Evolutionary conservation across 2,797 vertebrate species (phyloP), one percentile per base, ranked within the genome.

Genomic region (Spinus pinus): DNA sequence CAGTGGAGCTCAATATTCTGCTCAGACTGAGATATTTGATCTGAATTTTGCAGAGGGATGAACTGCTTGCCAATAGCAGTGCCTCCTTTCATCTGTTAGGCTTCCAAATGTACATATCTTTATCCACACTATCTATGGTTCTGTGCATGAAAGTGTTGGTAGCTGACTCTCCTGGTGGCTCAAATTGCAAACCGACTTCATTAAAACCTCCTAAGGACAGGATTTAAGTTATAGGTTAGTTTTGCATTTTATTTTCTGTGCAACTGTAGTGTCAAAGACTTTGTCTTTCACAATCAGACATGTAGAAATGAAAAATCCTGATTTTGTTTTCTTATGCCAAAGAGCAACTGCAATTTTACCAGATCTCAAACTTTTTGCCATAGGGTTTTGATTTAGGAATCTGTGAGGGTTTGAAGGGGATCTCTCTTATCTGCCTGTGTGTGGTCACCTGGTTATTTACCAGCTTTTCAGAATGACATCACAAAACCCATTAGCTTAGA

Each of bases 41-140:
- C 79, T 93, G 78, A 78, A 73, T 95, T 96, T 97, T 95, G 88
- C 93, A 88, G 92, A 62, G 87, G 86, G 92, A 93, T 95, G 86
- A 93, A 61, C 83, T 72, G 85, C 94, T 93, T 96, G 69, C 94
- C 93, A 74, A 62, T 75, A 90, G 75, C 85, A 64, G 67, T 46
- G 62, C 64, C 90, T 81, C 58, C 58, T 74, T 93, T 90, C 70
- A 92, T 92, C 85, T 94, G 0, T 90, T 84, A 86, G 62, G 17
- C 66, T 91, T 90, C 72, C 53, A 65, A 91, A 83, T 39, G 47
- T 39, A 25, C 86, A 7, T 69, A 24, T 73, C 90, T 90, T 88
- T 85, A 85, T 65, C 70, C 73, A 60, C 44, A 18, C 62, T 78
- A 7, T 82, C 69, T 66, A 16, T 72, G 50, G 81, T 31, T 80